Conservation (phyloP, 2,113 vertebrate genomes). For the Erythrolamprus reginae region DNA sequence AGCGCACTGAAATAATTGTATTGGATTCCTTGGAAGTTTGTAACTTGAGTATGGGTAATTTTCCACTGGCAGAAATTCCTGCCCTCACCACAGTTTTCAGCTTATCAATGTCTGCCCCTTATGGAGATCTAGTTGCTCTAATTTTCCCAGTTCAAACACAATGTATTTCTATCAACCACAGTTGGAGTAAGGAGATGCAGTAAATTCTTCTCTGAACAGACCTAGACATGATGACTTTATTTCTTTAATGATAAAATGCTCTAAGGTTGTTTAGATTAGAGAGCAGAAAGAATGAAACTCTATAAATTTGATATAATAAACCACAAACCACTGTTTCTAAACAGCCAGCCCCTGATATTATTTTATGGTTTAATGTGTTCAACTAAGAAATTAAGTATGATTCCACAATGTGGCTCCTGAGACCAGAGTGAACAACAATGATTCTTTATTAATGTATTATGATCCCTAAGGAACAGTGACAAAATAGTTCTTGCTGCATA, state of each 20-base stretch:
- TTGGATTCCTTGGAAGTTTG: neutral
- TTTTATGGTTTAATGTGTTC: neutral
- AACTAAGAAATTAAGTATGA: neutral
- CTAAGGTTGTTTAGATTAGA: neutral
- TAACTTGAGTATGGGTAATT: neutral
- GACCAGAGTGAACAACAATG: neutral
- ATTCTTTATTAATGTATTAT: neutral
- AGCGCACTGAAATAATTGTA: too few relatives aligned
- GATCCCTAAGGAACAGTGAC: neutral
- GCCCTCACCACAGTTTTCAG: neutral
- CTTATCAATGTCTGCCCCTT: neutral
- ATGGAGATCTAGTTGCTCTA: neutral
- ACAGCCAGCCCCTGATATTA: neutral
- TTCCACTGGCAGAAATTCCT: neutral
- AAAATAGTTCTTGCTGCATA: neutral
- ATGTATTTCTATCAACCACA: neutral
- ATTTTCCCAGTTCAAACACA: neutral
- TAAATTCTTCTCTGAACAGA: neutral
- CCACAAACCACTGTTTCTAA: neutral
- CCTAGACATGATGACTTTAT: neutral
- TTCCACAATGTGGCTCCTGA: neutral
- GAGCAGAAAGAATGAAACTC: neutral
- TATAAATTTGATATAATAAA: neutral
- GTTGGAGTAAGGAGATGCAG: neutral
- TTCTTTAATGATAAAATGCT: neutral